phyloP scores from a whole-genome alignment of 1,140 invertebrate species.

The Archivesica marissinica region DNA sequence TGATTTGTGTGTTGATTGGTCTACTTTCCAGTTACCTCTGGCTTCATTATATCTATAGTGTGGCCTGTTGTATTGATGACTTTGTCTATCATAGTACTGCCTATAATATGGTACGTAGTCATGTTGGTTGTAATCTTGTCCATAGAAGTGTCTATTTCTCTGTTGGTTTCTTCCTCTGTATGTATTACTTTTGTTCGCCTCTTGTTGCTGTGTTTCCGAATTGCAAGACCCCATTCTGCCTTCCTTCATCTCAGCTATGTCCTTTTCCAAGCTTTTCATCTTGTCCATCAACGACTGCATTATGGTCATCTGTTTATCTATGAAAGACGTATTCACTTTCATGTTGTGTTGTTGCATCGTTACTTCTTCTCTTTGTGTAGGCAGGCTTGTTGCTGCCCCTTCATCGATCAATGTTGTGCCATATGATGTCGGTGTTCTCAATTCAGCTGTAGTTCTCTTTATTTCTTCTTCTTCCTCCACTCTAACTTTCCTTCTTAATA shows the following conservation, averaged over 20 bases:
- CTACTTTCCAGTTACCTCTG: background rate
- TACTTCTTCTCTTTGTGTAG: background rate
- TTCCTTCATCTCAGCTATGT: background rate
- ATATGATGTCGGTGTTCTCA: background rate
- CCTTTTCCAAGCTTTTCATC: background rate
- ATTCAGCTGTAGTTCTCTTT: background rate
- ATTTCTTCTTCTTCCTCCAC: slow-evolving; percentile 6
- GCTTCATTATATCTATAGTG: background rate
- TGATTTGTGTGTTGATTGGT: no score
- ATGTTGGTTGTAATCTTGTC: no score
- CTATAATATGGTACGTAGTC: background rate
- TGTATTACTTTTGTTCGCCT: slow-evolving; percentile 61
- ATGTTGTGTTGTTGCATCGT: background rate
- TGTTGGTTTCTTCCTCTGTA: slow-evolving; percentile 2
- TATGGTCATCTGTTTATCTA: background rate
- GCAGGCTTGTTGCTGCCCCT: background rate
- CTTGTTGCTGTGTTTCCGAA: slow-evolving; percentile 74
- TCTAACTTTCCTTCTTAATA: background rate
- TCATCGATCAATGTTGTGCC: background rate
- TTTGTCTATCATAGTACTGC: background rate
- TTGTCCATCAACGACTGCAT: slow-evolving; percentile 12
- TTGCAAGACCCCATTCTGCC: slow-evolving; percentile 67
- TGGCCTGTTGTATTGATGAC: background rate
- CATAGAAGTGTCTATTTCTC: no score
- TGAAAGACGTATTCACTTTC: background rate